Evolutionary conservation across 1,140 invertebrate species (phyloP).

Genomic region (Megalonaias nervosa): DNA sequence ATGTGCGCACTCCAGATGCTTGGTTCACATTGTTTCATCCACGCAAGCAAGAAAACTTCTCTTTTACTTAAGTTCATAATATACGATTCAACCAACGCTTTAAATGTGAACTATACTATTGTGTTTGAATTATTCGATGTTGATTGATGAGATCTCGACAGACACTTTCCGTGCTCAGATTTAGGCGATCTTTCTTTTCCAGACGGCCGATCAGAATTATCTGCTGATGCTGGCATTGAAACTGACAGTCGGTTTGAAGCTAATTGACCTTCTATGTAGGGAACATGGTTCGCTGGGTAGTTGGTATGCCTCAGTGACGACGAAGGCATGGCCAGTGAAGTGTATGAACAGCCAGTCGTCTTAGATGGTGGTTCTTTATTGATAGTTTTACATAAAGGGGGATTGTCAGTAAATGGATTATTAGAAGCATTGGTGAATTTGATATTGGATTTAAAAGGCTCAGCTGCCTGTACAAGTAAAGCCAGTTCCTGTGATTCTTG

Average conservation of each 20-base stretch:
- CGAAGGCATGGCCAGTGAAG: constrained; percentile 29
- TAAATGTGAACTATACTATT: constrained; percentile 19
- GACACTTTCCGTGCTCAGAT: too few relatives aligned
- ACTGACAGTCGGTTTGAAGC: not conserved
- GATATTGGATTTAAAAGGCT: not conserved
- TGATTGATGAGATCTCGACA: not conserved
- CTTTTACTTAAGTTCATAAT: too few relatives aligned
- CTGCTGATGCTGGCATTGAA: not conserved
- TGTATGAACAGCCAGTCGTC: constrained; percentile 27
- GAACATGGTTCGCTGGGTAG: constrained; percentile 5
- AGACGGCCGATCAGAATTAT: not conserved
- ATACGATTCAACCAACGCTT: too few relatives aligned
- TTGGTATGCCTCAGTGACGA: constrained; percentile 31
- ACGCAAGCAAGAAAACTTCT: too few relatives aligned
- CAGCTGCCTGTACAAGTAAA: constrained; percentile 8
- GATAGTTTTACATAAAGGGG: constrained; percentile 7
- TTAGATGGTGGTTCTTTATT: constrained; percentile 16
- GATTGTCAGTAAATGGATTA: constrained; percentile 1
- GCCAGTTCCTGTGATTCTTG: not conserved
- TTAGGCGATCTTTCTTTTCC: not conserved
- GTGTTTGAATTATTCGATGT: constrained; percentile 37
- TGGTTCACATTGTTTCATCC: too few relatives aligned
- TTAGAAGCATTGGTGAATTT: constrained; percentile 11
- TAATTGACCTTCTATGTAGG: constrained; percentile 6
- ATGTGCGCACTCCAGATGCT: too few relatives aligned